phyloP scores from a whole-genome alignment of 2,113 vertebrate species.

The Istiophorus platypterus region DNA sequence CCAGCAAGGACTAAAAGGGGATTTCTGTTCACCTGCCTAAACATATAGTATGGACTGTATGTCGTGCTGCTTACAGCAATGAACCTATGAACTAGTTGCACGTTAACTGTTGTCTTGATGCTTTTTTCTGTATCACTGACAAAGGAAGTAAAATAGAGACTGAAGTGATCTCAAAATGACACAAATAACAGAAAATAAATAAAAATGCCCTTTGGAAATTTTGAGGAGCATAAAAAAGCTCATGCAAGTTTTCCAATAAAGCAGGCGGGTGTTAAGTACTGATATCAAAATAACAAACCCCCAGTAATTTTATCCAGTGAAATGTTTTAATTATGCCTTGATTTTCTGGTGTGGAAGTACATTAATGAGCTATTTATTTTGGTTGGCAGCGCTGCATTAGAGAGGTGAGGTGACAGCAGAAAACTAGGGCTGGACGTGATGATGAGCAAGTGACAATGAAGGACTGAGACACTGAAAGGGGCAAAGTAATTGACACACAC shows the following conservation, averaged over 20 bases:
- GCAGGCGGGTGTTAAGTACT: slow-evolving; percentile 24
- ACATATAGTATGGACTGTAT: neutral
- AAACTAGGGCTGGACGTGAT: neutral
- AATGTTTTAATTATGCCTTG: slow-evolving; percentile 32
- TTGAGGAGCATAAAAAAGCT: neutral
- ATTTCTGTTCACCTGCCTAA: slow-evolving; percentile 44
- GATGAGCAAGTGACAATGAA: neutral
- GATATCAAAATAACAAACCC: slow-evolving; percentile 34
- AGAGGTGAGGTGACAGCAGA: neutral
- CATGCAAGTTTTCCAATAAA: neutral
- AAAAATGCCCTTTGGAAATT: neutral
- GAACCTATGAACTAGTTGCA: neutral
- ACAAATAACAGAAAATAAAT: neutral
- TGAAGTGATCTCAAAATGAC: neutral
- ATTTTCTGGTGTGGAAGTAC: slow-evolving; percentile 17
- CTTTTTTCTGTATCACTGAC: neutral
- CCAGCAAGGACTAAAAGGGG: slow-evolving; percentile 46
- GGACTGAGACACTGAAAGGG: neutral
- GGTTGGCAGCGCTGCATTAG: neutral
- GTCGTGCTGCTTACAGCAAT: slow-evolving; percentile 10
- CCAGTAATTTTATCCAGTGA: neutral
- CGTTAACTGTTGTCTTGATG: neutral
- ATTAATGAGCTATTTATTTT: slow-evolving; percentile 45
- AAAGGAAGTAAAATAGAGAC: neutral
- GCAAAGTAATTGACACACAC: neutral